Percentiles rank a stretch among this genome's conserved stretches.
These are phyloP conservation scores for Lordiphosa andalusiaca DNA, from an alignment of 2,888 invertebrate genomes.

Conservation along the genomic window DNA sequence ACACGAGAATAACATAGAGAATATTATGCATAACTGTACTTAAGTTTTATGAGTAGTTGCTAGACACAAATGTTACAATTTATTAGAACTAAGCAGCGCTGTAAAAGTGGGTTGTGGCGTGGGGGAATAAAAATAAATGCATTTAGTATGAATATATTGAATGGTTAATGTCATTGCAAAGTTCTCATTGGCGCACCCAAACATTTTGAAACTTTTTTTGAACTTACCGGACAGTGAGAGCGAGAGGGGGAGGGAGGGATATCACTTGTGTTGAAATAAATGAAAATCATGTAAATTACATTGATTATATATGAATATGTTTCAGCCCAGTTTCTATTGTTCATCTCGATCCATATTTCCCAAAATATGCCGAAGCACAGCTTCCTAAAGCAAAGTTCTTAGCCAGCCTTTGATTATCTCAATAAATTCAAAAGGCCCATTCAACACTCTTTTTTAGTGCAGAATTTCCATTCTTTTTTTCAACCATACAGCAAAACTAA, in stretches of 20 bases:
- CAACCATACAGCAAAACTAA: no score
- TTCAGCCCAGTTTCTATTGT: no score
- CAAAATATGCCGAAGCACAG: no score
- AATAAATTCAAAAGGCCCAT: no score
- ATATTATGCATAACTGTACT: constrained; percentile 48
- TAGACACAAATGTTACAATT: constrained; percentile 48
- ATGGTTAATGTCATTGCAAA: constrained; percentile 50
- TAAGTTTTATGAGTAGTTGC: constrained; percentile 40
- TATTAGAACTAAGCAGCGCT: constrained; percentile 38
- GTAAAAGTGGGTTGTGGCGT: constrained; percentile 12
- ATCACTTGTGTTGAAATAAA: not conserved
- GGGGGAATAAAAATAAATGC: not conserved
- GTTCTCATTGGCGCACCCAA: constrained; percentile 44
- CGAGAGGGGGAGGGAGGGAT: not conserved
- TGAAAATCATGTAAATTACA: not conserved
- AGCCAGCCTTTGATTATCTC: no score
- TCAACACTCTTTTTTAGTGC: no score
- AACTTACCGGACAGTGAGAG: not conserved
- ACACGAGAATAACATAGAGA: constrained; percentile 61
- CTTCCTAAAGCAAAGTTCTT: no score
- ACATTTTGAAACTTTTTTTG: not conserved
- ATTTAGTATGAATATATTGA: constrained; percentile 1
- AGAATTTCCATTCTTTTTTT: no score
- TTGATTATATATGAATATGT: no score
- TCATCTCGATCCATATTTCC: no score